Conservation (phyloP, 2,888 invertebrate species). For the Melipona beecheii region DNA sequence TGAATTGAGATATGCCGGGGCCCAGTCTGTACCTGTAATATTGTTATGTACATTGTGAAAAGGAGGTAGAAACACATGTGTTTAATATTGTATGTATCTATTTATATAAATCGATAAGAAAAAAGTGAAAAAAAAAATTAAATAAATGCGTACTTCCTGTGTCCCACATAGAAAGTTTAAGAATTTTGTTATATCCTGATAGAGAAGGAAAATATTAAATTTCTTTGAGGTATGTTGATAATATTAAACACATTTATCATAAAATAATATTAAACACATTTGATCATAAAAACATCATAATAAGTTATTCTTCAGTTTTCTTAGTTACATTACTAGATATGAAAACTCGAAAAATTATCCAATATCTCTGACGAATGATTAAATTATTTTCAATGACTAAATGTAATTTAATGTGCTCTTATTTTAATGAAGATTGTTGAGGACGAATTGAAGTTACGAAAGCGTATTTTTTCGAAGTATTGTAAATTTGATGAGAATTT, state of each 20-base stretch:
- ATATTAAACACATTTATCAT: conserved; percentile 51
- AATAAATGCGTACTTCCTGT: conserved; percentile 63
- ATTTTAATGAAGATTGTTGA: conserved; percentile 69
- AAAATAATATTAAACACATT: conserved; percentile 52
- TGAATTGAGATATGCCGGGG: conserved; percentile 66
- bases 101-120: conserved; percentile 71
- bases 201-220: conserved; percentile 35
- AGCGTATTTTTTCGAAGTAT: conserved; percentile 70
- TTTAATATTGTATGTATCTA: conserved; percentile 74
- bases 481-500: conserved; percentile 76
- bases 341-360: conserved; percentile 42
- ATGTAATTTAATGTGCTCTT: conserved; percentile 65
- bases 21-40: conserved; percentile 74
- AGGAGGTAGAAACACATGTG: conserved; percentile 64
- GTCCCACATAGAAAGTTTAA: conserved; percentile 65
- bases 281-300: conserved; percentile 34
- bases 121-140: conserved; percentile 37
- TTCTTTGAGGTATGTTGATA: conserved; percentile 42
- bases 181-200: conserved; percentile 51
- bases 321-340: conserved; percentile 46
- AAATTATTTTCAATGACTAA: conserved; percentile 66
- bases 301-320: conserved; percentile 50
- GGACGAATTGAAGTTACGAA: conserved; percentile 67
- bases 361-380: conserved; percentile 50
- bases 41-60: conserved; percentile 75